These are phyloP conservation scores for Antitype chi DNA, from an alignment of 2,888 invertebrate species.

Conservation along the genomic window DNA sequence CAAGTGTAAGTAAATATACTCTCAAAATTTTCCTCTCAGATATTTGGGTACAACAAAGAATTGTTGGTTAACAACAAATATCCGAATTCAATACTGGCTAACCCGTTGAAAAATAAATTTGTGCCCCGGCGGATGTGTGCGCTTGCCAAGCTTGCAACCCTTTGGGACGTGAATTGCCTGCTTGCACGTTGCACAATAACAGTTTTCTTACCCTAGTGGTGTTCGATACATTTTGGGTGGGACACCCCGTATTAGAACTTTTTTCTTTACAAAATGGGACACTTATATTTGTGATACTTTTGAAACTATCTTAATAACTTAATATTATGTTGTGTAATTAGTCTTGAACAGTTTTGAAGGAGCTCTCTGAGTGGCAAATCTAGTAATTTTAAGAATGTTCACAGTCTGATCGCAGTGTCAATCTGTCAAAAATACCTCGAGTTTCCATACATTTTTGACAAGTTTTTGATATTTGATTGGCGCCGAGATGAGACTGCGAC, in stretches of 20 bases:
- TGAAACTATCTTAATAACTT: not conserved
- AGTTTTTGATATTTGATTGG: no score
- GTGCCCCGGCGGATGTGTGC: constrained; percentile 61
- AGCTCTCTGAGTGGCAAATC: no score
- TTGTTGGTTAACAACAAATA: constrained; percentile 68
- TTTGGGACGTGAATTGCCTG: constrained; percentile 68
- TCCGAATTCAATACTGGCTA: constrained; percentile 66
- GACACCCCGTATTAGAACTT: constrained; percentile 37
- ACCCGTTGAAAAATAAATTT: constrained; percentile 68
- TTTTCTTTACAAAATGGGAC: not conserved
- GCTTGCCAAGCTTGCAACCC: constrained; percentile 64
- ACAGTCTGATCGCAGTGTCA: no score
- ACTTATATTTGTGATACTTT: constrained; percentile 15
- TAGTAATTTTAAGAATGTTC: no score
- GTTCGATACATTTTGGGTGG: constrained; percentile 58
- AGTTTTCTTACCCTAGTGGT: constrained; percentile 61
- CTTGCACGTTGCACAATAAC: constrained; percentile 67
- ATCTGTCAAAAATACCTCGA: no score
- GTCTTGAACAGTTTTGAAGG: not conserved
- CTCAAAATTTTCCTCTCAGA: constrained; percentile 54
- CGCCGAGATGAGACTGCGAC: no score
- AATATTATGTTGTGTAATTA: constrained; percentile 2
- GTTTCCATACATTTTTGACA: no score
- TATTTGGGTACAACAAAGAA: constrained; percentile 61
- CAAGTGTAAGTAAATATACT: constrained; percentile 40